Evolutionary conservation across 2,797 vertebrate genomes (phyloP).

Genomic region (Nyctalus aviator): DNA sequence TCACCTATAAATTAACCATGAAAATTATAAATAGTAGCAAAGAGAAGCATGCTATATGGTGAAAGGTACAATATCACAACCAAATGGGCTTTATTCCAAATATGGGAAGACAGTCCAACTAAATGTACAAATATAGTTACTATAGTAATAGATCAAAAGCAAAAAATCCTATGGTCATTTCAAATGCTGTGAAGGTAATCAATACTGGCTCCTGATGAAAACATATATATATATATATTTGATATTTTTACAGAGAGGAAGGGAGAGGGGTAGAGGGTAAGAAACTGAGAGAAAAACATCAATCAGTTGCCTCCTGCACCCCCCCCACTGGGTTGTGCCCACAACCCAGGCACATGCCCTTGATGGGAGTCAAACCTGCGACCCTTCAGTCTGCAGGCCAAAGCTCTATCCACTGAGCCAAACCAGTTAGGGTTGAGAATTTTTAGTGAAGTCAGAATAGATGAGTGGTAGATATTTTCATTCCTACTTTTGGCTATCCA

Average conservation of each 20-base stretch:
- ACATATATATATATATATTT: too few species aligned
- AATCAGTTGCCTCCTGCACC: too few species aligned
- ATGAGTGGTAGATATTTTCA: neutral
- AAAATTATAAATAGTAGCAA: conserved; percentile 41
- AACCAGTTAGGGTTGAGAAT: neutral
- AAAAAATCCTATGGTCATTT: conserved; percentile 21
- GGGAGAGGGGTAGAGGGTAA: too few species aligned
- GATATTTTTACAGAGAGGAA: too few species aligned
- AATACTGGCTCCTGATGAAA: neutral
- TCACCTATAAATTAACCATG: neutral
- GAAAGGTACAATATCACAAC: neutral
- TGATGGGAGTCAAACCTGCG: too few species aligned
- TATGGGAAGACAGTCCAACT: neutral
- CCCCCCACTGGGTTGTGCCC: too few species aligned
- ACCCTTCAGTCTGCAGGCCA: too few species aligned
- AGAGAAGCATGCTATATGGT: neutral
- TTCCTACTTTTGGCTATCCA: neutral
- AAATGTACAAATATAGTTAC: neutral
- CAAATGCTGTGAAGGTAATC: neutral
- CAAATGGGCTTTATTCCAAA: neutral
- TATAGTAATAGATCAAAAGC: neutral
- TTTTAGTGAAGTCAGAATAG: neutral
- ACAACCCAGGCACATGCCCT: too few species aligned
- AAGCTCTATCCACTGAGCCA: too few species aligned
- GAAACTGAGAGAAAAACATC: too few species aligned